A percentile compares a stretch with the other conserved stretches of the same genome.
Conservation (phyloP, 2,888 invertebrate species). For the Prostheceraeus crozeri region DNA sequence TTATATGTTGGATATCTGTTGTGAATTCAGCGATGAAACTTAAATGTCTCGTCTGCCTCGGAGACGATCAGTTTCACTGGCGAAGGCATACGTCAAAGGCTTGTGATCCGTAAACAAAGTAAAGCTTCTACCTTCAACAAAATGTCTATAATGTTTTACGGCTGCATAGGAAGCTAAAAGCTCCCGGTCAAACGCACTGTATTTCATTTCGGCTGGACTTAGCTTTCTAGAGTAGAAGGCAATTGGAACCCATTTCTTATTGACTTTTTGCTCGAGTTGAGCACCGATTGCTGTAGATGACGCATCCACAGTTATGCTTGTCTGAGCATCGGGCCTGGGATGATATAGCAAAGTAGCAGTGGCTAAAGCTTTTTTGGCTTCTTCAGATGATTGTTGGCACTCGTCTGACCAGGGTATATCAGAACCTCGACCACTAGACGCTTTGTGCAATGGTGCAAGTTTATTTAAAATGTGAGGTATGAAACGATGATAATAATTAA, state of each 20-base stretch:
- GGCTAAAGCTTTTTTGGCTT: conserved; percentile 7
- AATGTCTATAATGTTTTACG: conserved; percentile 39
- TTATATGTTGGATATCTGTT: conserved; percentile 1
- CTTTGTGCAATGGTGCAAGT: conserved; percentile 1
- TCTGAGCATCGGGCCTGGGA: not conserved
- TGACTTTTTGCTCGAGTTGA: conserved; percentile 13
- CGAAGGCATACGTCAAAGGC: conserved; percentile 48
- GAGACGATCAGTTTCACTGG: conserved; percentile 43
- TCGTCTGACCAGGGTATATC: conserved; percentile 1
- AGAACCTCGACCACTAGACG: not conserved
- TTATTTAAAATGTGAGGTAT: conserved; percentile 34
- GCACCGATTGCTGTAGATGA: conserved; percentile 22
- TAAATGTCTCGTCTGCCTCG: conserved; percentile 16
- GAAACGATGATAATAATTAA: conserved; percentile 42
- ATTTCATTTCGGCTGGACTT: not conserved
- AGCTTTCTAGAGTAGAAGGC: conserved; percentile 39
- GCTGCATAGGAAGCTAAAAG: conserved; percentile 27
- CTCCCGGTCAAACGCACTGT: conserved; percentile 29
- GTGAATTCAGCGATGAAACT: conserved; percentile 15
- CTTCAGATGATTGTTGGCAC: not conserved
- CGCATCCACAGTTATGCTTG: conserved; percentile 9
- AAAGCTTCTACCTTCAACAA: conserved; percentile 49
- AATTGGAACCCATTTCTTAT: conserved; percentile 36
- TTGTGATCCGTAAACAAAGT: conserved; percentile 45
- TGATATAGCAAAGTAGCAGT: not conserved